phyloP scores from a whole-genome alignment of 2,797 vertebrate genomes.

The Forpus xanthops region DNA sequence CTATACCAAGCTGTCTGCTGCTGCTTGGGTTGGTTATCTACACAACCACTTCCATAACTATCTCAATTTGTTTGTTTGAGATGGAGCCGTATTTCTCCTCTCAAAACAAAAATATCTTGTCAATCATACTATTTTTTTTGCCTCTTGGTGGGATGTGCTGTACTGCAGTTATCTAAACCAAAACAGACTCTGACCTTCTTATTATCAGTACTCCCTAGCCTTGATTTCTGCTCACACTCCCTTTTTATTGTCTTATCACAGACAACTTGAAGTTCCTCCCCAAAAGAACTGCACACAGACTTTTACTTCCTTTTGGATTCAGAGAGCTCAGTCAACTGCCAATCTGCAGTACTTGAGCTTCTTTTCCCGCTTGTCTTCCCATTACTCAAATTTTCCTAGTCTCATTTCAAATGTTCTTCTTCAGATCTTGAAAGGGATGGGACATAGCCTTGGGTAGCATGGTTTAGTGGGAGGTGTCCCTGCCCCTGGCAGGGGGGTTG shows the following conservation, averaged over 20 bases:
- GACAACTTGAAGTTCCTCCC: not conserved
- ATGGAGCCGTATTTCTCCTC: conserved; percentile 7
- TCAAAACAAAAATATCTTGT: conserved; percentile 13
- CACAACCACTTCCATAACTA: not conserved
- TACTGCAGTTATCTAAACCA: conserved; percentile 6
- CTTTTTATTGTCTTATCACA: not conserved
- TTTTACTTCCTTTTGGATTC: not conserved
- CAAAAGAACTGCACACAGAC: not conserved
- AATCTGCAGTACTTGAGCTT: not conserved
- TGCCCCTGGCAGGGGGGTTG: no score
- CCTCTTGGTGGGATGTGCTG: not conserved
- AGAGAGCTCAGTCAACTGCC: not conserved
- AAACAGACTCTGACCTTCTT: not conserved
- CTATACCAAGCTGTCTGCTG: not conserved
- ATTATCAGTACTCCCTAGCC: not conserved
- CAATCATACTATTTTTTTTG: not conserved
- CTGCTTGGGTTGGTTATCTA: not conserved
- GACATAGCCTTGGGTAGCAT: no score
- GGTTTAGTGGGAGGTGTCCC: no score
- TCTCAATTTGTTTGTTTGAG: conserved; percentile 23
- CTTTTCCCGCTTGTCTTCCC: not conserved
- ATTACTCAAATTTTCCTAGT: not conserved
- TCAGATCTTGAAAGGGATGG: not conserved
- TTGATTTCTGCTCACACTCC: not conserved
- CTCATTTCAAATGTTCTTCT: not conserved